Percentiles rank a stretch among this genome's conserved stretches.
Evolutionary conservation across 2,797 vertebrate species (phyloP).

Genomic region (Hydrophis major): DNA sequence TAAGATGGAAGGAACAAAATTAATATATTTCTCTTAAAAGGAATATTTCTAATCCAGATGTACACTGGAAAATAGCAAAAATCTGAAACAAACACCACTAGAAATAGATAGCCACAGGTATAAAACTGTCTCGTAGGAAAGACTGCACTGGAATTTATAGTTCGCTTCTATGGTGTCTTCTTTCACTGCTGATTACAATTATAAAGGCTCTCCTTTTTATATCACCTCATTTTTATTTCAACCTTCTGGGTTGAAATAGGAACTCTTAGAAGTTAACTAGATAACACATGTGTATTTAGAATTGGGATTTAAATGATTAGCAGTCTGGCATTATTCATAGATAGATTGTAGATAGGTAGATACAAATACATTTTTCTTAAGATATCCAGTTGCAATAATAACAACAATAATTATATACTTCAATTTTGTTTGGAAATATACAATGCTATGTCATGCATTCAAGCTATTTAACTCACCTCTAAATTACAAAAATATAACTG

Average conservation of each 20-base stretch:
- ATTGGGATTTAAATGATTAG: conserved; percentile 24
- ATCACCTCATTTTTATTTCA: not conserved
- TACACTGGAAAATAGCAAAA: conserved; percentile 6
- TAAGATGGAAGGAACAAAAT: not conserved
- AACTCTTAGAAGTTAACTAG: conserved; percentile 24
- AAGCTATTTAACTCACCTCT: not conserved
- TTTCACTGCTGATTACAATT: not conserved
- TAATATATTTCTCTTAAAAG: not conserved
- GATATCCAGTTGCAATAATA: conserved; percentile 8
- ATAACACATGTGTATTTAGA: conserved; percentile 12
- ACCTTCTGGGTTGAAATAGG: not conserved
- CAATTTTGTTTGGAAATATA: not conserved
- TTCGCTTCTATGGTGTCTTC: not conserved
- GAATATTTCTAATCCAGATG: conserved; percentile 2
- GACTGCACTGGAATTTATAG: not conserved
- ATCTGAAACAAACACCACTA: not conserved
- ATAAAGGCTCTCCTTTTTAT: not conserved
- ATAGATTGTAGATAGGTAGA: not conserved
- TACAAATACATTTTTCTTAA: not conserved
- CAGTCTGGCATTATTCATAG: not conserved
- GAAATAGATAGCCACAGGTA: not conserved
- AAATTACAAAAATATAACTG: not conserved
- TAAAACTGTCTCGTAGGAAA: not conserved
- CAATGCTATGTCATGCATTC: not conserved
- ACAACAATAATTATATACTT: not conserved